Evolutionary conservation across 2,888 invertebrate species (phyloP), one percentile per base, ranked within the genome.

Genomic region (Hoplodrina ambigua): DNA sequence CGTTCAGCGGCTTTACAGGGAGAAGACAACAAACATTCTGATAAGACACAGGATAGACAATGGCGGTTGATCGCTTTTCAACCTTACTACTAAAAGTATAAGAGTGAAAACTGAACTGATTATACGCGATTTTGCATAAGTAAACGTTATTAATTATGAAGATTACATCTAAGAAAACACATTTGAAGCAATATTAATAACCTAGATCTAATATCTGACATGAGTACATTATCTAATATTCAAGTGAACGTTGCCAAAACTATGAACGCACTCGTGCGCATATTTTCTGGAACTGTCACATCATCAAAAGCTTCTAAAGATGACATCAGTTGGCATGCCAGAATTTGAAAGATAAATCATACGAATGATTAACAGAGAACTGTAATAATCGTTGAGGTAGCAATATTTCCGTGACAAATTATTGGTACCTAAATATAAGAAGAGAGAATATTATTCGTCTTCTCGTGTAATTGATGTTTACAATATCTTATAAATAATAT

Each of bases 191-290:
- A 44, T 71, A 52, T 62, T 50, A 33, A 5, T 54, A 60, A 70
- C 63, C 17, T 13, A 63, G 7, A 72, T 63, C 7, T 15, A 46
- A 53, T 53, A 8, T 46, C 33, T 15, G 17, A 49, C 41, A 54
- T 30, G 2, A 49, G 41, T 30, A 50, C 7, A 44, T 17, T 25
- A 64, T 49, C 10, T n/a, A 44, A 66, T 20, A 50, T n/a, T 5
- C 11, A 10, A 37, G 37, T 37, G 41, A 41, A 41, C 6, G 50
- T 7, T 75, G 72, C 76, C 69, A 72, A 75, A 59, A 56, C 17
- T 68, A n/a, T 20, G 6, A n/a, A 6, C 37, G 6, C 44, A 75
- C n/a, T 75, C 25, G 6, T 4, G 49, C 20, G 17, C 20, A 62
- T 56, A 44, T 65, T 64, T 57, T 10, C 6, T 10, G n/a, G 8